Conservation (phyloP, 2,113 vertebrate genomes). For the Coptodon rendalli region DNA sequence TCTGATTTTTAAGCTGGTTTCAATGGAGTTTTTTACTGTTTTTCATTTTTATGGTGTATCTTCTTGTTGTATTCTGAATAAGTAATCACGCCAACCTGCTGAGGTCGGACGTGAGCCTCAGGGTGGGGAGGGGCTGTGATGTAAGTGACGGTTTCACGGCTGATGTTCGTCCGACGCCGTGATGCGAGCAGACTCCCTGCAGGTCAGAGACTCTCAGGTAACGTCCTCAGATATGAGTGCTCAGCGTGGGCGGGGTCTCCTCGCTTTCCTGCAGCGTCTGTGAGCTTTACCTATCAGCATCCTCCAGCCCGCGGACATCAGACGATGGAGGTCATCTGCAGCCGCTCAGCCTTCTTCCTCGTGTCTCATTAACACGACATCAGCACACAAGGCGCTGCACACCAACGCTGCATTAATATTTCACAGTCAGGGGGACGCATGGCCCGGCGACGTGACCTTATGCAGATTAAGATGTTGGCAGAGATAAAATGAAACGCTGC, state of each 20-base stretch:
- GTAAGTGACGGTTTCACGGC: neutral
- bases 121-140: neutral
- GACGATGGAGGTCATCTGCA: rapidly evolving
- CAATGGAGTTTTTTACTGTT: rapidly evolving
- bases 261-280: neutral
- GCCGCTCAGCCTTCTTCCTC: neutral
- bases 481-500: neutral
- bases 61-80: neutral
- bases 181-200: neutral
- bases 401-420: rapidly evolving
- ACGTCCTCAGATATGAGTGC: neutral
- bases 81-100: neutral
- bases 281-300: neutral
- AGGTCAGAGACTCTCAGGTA: neutral
- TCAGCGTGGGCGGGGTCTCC: neutral
- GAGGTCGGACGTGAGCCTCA: neutral
- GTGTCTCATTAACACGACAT: rapidly evolving
- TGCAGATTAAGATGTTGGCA: neutral
- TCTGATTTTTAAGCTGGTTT: neutral
- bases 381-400: neutral
- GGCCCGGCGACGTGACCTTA: neutral
- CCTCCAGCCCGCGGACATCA: neutral
- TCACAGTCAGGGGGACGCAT: neutral
- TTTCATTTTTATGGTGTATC: neutral
- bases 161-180: neutral